Base-by-base conservation (phyloP, 2,888 invertebrate species). In the Rhopalosiphum nymphaeae region DNA sequence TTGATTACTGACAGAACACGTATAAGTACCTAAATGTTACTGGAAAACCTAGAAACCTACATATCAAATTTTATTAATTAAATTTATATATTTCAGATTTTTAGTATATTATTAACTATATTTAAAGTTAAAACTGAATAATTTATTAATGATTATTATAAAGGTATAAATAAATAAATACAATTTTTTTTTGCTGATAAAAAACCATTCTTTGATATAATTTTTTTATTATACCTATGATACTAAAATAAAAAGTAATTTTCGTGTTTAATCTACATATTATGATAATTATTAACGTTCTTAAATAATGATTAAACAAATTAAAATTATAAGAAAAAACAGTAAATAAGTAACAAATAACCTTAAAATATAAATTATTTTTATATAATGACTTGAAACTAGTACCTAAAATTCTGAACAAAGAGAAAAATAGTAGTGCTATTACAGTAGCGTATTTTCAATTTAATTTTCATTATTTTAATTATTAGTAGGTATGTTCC, bases 291-390 rank as follows among this genome's bases (percentile, higher is more conserved):
- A 78, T 78, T 21, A 21, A 36, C 36, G 78, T 78, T 78, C 36
- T 78, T 36, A 78, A 67, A 67, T 78, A 78, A 78, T 78, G 9
- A 78, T 78, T 21, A 78, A 21, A 78, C 9, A 78, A 78, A 78
- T 78, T 78, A 78, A 78, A 78, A 78, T 42, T 36, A 78, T 78
- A 78, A 78, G 78, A 21, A 78, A 78, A 78, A 78, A 78, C 36
- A 36, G 36, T 7, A 78, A 78, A 78, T 36, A 78, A 78, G 36
- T 78, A 36, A 36, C 21, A 78, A 16, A 67, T 78, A 78, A 78
- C 36, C 36, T 78, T 42, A 78, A 78, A 78, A 78, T 36, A 78
- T 78, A 36, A 36, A 78, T 78, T 78, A 78, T 78, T 67, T 36
- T 67, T 67, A 36, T 36, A 67, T 1, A 36, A 67, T 67, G 4